Conservation (phyloP, 2,113 vertebrate genomes). For the Ranitomeya imitator region DNA sequence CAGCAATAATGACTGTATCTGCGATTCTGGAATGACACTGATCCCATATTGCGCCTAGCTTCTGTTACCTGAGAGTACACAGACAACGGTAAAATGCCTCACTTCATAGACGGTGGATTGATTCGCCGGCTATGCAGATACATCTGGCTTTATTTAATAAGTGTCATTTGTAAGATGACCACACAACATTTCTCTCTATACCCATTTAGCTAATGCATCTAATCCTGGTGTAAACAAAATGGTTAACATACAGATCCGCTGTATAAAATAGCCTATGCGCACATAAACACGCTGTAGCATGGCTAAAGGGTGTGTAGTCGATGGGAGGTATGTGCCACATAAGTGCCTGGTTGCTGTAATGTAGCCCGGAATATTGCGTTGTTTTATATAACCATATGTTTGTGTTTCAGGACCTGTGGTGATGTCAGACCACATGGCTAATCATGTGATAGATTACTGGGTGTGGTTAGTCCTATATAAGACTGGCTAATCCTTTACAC, state of each 20-base stretch:
- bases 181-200: not conserved
- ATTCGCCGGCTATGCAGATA: conserved; percentile 24
- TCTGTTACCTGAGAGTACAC: conserved; percentile 14
- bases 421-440: too few species aligned
- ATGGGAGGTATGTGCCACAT: too few species aligned
- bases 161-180: not conserved
- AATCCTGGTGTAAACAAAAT: not conserved
- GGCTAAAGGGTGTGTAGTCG: too few species aligned
- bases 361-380: too few species aligned
- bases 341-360: too few species aligned
- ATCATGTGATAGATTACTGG: too few species aligned
- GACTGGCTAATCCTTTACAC: too few species aligned
- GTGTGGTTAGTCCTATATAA: too few species aligned
- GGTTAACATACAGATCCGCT: not conserved
- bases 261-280: not conserved
- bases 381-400: too few species aligned
- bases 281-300: too few species aligned
- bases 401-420: too few species aligned
- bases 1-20: conserved; percentile 31
- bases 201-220: conserved; percentile 9
- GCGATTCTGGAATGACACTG: not conserved
- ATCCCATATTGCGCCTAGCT: not conserved
- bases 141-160: conserved; percentile 9
- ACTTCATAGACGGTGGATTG: conserved; percentile 21
- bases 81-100: not conserved